These are phyloP conservation scores for Sinodicranocentrus sp. DNA, from an alignment of 2,888 invertebrate species.

Conservation along the genomic window DNA sequence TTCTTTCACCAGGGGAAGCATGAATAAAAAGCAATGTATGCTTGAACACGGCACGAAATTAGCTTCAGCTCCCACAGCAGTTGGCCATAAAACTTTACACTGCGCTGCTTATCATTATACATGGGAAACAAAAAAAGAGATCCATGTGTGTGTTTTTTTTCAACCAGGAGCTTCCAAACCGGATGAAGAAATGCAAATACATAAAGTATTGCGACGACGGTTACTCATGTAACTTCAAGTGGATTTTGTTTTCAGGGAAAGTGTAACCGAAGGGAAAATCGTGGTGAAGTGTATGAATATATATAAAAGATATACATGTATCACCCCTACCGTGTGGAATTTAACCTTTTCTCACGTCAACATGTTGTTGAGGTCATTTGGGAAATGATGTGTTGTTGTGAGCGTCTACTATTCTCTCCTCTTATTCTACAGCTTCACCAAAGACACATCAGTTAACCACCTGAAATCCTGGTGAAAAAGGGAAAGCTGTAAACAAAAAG, in stretches of 20 bases:
- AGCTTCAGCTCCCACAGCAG: constrained; percentile 64
- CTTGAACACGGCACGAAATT: constrained; percentile 65
- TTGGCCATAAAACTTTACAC: constrained; percentile 67
- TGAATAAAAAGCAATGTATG: constrained; percentile 67
- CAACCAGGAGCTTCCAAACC: not conserved
- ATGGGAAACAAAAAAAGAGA: constrained; percentile 30
- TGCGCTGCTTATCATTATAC: constrained; percentile 64
- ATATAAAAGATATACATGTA: constrained; percentile 19
- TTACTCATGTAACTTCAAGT: constrained; percentile 59
- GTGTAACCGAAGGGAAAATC: not conserved
- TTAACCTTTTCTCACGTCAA: constrained; percentile 69
- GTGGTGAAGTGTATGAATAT: constrained; percentile 33
- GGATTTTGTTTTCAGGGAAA: constrained; percentile 45
- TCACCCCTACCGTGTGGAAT: constrained; percentile 56
- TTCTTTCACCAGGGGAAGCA: constrained; percentile 62
- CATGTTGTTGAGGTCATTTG: constrained; percentile 65
- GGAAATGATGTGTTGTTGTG: constrained; percentile 66
- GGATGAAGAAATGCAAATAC: constrained; percentile 58
- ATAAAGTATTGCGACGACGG: constrained; percentile 58
- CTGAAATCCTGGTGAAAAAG: constrained; percentile 40
- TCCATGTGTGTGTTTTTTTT: not conserved
- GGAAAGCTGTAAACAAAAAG: not conserved
- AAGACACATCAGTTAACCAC: constrained; percentile 18
- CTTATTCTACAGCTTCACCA: not conserved
- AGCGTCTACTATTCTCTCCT: constrained; percentile 54